A percentile compares a stretch with the other conserved stretches of the same genome.
phyloP scores from a whole-genome alignment of 2,113 vertebrate species.

The Stigmatopora argus region DNA sequence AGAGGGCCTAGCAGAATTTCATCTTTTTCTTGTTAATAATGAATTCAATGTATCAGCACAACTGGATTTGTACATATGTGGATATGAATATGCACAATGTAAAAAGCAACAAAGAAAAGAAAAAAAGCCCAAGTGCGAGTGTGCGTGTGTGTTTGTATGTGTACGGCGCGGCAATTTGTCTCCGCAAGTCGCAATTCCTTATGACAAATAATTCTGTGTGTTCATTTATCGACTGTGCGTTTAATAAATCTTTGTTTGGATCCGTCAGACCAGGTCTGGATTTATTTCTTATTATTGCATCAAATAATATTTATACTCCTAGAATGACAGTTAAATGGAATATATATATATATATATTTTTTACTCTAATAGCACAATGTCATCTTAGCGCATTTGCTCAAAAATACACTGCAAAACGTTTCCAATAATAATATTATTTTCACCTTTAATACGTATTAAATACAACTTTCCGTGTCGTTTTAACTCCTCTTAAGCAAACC shows the following conservation, averaged over 20 bases:
- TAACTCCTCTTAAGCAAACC: neutral
- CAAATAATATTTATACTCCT: neutral
- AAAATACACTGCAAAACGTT: no score
- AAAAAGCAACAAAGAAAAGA: conserved; percentile 25
- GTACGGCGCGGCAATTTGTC: conserved; percentile 41
- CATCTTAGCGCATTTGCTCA: no score
- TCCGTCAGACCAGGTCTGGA: conserved; percentile 29
- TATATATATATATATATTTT: no score
- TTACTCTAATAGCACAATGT: no score
- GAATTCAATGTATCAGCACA: conserved; percentile 48
- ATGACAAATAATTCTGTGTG: conserved; percentile 48
- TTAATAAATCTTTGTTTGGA: conserved; percentile 63
- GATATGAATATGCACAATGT: conserved; percentile 56
- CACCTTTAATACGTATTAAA: neutral
- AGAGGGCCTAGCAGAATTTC: conserved; percentile 26
- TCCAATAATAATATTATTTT: neutral
- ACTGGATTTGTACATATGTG: conserved; percentile 62
- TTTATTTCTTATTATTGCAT: conserved; percentile 18
- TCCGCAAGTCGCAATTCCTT: conserved; percentile 44
- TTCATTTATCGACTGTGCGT: conserved; percentile 52
- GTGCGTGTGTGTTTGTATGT: conserved; percentile 16
- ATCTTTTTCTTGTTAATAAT: conserved; percentile 24
- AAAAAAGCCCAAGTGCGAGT: conserved; percentile 26
- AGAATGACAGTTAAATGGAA: neutral
- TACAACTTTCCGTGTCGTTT: neutral